Percentiles rank a stretch among this genome's conserved stretches.
Evolutionary conservation across 2,113 vertebrate genomes (phyloP).

Genomic region (Antigone vipio): DNA sequence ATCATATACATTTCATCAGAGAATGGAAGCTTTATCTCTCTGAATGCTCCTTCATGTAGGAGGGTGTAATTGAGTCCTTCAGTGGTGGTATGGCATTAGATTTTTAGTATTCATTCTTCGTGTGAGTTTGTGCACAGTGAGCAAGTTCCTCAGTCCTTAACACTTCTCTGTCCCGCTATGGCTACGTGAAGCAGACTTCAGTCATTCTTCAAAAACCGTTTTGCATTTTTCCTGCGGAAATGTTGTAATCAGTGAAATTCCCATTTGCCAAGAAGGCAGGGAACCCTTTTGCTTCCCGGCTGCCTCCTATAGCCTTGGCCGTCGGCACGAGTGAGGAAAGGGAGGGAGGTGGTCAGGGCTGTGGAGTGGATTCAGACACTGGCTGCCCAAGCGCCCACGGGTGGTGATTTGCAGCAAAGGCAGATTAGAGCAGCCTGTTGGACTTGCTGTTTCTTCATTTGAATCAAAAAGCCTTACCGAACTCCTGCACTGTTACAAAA

Average conservation of each 20-base stretch:
- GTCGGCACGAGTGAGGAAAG: background rate
- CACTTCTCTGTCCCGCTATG: background rate
- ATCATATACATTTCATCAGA: conserved; percentile 4
- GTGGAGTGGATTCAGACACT: background rate
- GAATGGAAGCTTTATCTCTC: conserved; percentile 19
- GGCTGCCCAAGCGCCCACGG: background rate
- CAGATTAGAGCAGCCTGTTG: background rate
- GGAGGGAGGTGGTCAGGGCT: background rate
- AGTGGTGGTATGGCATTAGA: background rate
- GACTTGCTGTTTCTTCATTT: background rate
- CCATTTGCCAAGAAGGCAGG: background rate
- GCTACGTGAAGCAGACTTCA: background rate
- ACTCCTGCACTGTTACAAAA: background rate
- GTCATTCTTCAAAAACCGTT: background rate
- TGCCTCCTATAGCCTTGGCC: background rate
- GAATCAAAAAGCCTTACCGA: background rate
- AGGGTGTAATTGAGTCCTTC: conserved; percentile 13
- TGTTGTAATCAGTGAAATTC: background rate
- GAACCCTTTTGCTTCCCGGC: background rate
- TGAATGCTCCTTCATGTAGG: background rate
- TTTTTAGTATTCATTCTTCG: background rate
- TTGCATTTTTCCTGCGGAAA: background rate
- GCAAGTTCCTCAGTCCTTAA: background rate
- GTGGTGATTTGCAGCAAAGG: background rate
- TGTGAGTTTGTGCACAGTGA: conserved; percentile 1